These are phyloP conservation scores for Saccostrea echinata DNA, from an alignment of 1,140 invertebrate genomes.

Conservation along the genomic window DNA sequence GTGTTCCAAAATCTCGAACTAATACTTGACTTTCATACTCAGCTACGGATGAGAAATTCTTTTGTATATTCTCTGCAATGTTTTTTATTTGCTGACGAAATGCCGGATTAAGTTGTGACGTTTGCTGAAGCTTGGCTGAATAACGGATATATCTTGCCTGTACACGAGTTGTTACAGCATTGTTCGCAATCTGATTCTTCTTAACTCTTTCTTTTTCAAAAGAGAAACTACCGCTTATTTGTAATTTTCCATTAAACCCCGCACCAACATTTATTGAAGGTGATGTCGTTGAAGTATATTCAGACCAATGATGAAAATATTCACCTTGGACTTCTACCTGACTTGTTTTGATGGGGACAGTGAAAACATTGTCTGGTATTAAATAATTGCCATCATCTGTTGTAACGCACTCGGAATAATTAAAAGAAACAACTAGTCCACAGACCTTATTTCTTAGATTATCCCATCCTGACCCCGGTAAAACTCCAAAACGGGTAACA, in stretches of 20 bases:
- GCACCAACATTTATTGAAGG: conserved; percentile 66
- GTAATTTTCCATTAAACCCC: conserved; percentile 54
- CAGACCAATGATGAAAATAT: conserved; percentile 66
- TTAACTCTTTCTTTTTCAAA: conserved; percentile 62
- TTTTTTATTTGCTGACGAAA: conserved; percentile 60
- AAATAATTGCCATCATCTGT: conserved; percentile 68
- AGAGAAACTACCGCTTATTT: conserved; percentile 71
- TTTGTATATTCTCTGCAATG: conserved; percentile 60
- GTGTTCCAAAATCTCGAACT: conserved; percentile 73
- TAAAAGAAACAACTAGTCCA: conserved; percentile 56
- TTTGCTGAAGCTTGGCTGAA: conserved; percentile 66
- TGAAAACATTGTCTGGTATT: conserved; percentile 64
- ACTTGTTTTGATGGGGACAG: conserved; percentile 65
- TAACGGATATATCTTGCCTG: conserved; percentile 69
- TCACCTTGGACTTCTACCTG: conserved; percentile 66
- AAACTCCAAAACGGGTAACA: conserved; percentile 55
- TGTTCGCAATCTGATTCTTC: conserved; percentile 63
- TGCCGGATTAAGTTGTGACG: conserved; percentile 59
- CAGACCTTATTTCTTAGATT: conserved; percentile 62
- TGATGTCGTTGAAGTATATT: conserved; percentile 69
- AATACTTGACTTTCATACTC: conserved; percentile 67
- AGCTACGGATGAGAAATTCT: conserved; percentile 64
- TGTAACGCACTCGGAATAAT: conserved; percentile 62
- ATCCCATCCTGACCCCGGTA: conserved; percentile 71
- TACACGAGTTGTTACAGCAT: conserved; percentile 66